Conservation (phyloP, 2,797 vertebrate species). For the Pogoniulus pusillus region DNA sequence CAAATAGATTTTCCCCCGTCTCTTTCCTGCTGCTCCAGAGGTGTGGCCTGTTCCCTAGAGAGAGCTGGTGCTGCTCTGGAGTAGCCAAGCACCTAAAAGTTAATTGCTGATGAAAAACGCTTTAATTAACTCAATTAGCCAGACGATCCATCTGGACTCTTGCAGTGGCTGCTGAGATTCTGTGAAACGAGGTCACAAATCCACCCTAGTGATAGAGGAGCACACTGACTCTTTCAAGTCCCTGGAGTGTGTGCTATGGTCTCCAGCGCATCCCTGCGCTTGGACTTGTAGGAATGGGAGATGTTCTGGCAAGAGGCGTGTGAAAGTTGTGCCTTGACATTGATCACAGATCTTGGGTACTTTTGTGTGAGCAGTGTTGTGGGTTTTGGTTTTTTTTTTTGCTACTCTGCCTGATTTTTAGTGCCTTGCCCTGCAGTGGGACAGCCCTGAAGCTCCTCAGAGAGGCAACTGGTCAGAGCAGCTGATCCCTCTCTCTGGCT, state of each 20-base stretch:
- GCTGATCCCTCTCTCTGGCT: neutral
- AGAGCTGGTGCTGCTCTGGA: neutral
- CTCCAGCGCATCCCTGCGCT: neutral
- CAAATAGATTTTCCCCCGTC: neutral
- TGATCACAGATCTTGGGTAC: neutral
- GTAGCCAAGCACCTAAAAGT: neutral
- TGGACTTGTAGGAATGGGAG: neutral
- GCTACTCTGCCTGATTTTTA: neutral
- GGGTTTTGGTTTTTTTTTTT: neutral
- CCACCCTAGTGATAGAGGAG: no score
- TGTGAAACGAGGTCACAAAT: neutral
- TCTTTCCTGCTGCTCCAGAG: neutral
- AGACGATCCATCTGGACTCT: slow-evolving; percentile 11
- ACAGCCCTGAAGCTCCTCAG: neutral
- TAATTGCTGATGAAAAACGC: slow-evolving; percentile 10
- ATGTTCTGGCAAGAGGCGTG: neutral
- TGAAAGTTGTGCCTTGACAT: fast-evolving
- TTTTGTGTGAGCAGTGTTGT: neutral
- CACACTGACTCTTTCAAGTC: neutral
- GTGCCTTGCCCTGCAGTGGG: fast-evolving
- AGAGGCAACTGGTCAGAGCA: neutral
- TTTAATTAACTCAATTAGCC: slow-evolving; percentile 57
- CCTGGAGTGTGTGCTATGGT: fast-evolving
- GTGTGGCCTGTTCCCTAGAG: neutral
- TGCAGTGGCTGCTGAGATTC: neutral